Base-by-base conservation (phyloP, 2,797 vertebrate species). In the Merluccius polli region DNA sequence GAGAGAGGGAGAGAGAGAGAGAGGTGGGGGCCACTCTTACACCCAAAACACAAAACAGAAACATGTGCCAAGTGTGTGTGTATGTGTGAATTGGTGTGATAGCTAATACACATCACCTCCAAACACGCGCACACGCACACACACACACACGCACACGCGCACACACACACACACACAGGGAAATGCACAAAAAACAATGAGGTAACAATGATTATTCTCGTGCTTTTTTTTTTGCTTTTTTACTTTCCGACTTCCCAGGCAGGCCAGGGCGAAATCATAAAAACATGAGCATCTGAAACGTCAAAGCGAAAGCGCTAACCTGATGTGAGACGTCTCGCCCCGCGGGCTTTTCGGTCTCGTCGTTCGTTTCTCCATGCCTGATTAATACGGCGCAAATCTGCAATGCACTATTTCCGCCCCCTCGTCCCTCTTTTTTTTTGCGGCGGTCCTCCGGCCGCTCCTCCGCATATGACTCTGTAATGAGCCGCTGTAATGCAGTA, bases 21-120 rank as follows among this genome's bases (percentile, higher is more conserved):
- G 44, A 52, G 38, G 71, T 29, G 32, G 36, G 29, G 31, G 29
- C 13, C 41, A 63, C 48, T 70, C 75, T 63, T 65, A 77, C 77
- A 77, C 71, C 80, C 73, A 80, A 6, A 91, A 86, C 75, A 88
- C 73, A 80, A 6, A 91, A 86, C 75, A 89, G 83, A 90, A 92
- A 91, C 87, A 91, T 80, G 89, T 90, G 89, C 77, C 18, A 68
- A 76, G 32, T 72, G 36, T 70, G 36, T 70, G 75, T 75, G 72
- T 63, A 16, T 32, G 77, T 44, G 74, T 44, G 31, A 41, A 63
- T 69, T 65, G 74, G 71, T 82, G 78, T 70, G 41, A 59, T 81
- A 67, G 3, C 16, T 70, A 21, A 72, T 24, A 75, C 70, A 77
- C 77, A 82, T 33, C 80, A 32, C 15, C 41, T 36, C 21, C 65